These are phyloP conservation scores for Plumapathes pennacea DNA, from an alignment of 92 coral and sea anemone species.

Conservation along the genomic window DNA sequence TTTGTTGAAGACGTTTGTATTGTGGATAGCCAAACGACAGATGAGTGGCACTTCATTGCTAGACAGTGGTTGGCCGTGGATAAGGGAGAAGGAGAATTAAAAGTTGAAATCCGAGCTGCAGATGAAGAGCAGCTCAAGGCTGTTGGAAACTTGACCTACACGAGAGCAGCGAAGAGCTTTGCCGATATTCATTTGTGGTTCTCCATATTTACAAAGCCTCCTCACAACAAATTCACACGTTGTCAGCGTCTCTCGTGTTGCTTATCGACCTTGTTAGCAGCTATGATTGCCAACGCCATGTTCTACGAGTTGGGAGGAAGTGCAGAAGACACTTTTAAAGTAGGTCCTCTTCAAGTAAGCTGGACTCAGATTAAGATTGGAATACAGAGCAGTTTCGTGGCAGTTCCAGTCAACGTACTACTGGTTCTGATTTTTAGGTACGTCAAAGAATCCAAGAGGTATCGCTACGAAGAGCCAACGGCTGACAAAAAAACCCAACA, in stretches of 20 bases:
- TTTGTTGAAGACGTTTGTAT: slow-evolving; percentile 66
- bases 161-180: slow-evolving; percentile 69
- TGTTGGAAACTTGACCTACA: slow-evolving; percentile 68
- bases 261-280: slow-evolving; percentile 68
- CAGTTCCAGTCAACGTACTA: slow-evolving; percentile 76
- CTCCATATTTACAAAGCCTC: slow-evolving; percentile 86
- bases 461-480: not conserved
- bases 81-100: slow-evolving; percentile 78
- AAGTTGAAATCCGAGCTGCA: slow-evolving; percentile 64
- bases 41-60: slow-evolving; percentile 68
- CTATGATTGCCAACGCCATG: slow-evolving; percentile 97
- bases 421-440: slow-evolving; percentile 81
- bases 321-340: slow-evolving; percentile 55
- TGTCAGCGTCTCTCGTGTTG: slow-evolving; percentile 90
- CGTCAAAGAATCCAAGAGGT: slow-evolving; percentile 25
- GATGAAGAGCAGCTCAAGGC: slow-evolving; percentile 64
- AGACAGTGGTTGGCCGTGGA: slow-evolving; percentile 90
- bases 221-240: slow-evolving; percentile 91
- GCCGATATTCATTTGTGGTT: slow-evolving; percentile 94
- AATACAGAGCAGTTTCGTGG: slow-evolving; percentile 73
- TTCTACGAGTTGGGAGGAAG: slow-evolving; percentile 82
- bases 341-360: slow-evolving; percentile 83
- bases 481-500: slow-evolving; percentile 14
- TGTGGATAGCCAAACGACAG: slow-evolving; percentile 52
- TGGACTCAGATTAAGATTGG: slow-evolving; percentile 78